Base-by-base conservation (phyloP, 2,888 invertebrate genomes). In the Athripsodes cinereus region DNA sequence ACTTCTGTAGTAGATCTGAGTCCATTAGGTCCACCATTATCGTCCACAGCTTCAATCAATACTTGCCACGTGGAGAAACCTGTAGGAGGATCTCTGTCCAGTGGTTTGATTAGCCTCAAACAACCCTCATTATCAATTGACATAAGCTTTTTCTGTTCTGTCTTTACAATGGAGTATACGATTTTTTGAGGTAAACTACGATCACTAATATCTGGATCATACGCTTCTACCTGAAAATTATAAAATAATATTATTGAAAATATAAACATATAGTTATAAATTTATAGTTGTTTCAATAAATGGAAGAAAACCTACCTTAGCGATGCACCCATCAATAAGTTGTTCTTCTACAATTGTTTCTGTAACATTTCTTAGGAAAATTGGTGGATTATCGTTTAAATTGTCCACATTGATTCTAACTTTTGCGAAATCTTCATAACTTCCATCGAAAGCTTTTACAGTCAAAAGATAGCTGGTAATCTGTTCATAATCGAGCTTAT, bases 301-400 rank as follows among this genome's bases (percentile, higher is more conserved):
- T 21, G 19, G 46, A 53, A 35, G 3, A 53, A 48, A 26, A 62
- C 74, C 71, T 66, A 87, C 84, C 68, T 74, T 82, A 8, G 87
- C 81, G 67, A 90, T 85, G 69, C 90, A 91, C 34, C 84, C 83
- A 63, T 81, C 79, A 55, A 86, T 81, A 10, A 86, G 68, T 53
- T 77, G 80, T 69, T 94, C 92, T 69, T 92, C 92, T 51, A 81
- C 76, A 59, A 92, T 89, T 1, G 84, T 86, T 52, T 86, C 87
- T 54, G 85, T 85, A 66, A 86, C 87, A 52, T 86, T 80, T 53
- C 85, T 85, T 51, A 83, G 72, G 68, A 97, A 96, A 1, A 87
- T 83, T 0, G 97, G 97, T 0, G 88, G 86, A 71, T 96, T 94
- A 70, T 97, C 97, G 69, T 97, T 97, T 49, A 95, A 87, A 71